phyloP scores from a whole-genome alignment of 2,888 invertebrate genomes.

The Ariolimax columbianus region DNA sequence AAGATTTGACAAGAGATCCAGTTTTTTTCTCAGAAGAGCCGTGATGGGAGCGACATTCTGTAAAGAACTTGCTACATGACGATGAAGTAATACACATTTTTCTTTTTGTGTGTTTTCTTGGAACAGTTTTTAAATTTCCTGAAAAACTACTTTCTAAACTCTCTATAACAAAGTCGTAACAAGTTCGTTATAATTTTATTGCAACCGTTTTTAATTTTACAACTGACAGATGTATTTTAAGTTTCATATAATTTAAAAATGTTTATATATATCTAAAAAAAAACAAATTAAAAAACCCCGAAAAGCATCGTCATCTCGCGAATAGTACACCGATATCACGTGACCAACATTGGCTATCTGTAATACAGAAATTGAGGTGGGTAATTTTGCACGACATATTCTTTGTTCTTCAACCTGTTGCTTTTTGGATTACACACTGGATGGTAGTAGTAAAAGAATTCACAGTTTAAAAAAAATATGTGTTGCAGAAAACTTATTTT shows the following conservation, averaged over 20 bases:
- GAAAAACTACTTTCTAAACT: not conserved
- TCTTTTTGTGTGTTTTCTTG: no score
- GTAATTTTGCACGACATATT: slow-evolving; percentile 29
- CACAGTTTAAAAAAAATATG: not conserved
- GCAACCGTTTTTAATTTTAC: not conserved
- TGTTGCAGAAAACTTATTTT: not conserved
- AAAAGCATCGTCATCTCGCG: slow-evolving; percentile 61
- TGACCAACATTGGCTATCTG: slow-evolving; percentile 70
- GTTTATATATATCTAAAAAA: not conserved
- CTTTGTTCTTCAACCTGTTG: slow-evolving; percentile 31
- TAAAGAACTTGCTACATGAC: no score
- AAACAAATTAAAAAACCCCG: not conserved
- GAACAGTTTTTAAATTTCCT: no score
- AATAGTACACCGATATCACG: slow-evolving; percentile 70
- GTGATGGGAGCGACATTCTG: no score
- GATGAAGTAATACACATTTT: no score
- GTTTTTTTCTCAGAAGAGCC: no score
- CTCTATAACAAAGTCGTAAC: not conserved
- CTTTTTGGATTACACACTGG: not conserved
- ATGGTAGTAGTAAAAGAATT: not conserved
- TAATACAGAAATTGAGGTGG: slow-evolving; percentile 69
- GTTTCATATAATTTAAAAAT: not conserved
- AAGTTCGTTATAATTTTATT: not conserved
- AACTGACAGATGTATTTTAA: not conserved
- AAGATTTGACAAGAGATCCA: no score